Evolutionary conservation across 64 coral and sea anemone species (phyloP).

Genomic region (Montipora efflorescens): DNA sequence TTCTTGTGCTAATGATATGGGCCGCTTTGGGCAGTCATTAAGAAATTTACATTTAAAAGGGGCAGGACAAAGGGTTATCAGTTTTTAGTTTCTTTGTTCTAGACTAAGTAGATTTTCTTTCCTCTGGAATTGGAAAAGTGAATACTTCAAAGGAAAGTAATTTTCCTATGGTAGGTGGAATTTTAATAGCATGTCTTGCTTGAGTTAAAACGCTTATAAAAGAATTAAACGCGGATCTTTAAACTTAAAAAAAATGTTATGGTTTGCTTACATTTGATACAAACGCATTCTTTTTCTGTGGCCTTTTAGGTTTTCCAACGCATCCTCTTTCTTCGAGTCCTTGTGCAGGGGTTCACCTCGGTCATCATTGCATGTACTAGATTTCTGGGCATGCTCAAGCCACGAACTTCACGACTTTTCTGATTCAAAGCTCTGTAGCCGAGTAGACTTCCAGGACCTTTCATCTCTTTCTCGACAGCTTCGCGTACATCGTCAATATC

Average conservation of each 20-base stretch:
- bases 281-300: too few species aligned
- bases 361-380: slow-evolving; percentile 45
- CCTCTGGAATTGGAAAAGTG: not conserved
- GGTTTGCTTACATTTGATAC: too few species aligned
- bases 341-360: slow-evolving; percentile 24
- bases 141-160: not conserved
- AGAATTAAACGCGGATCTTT: not conserved
- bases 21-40: too few species aligned
- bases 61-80: too few species aligned
- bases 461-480: too few species aligned
- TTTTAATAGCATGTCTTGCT: not conserved
- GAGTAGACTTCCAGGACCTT: too few species aligned
- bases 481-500: too few species aligned
- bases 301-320: not conserved
- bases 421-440: too few species aligned
- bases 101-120: slow-evolving; percentile 12
- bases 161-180: not conserved
- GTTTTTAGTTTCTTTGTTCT: too few species aligned
- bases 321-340: slow-evolving; percentile 43
- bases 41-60: too few species aligned
- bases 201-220: not conserved
- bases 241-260: not conserved
- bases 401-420: not conserved
- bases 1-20: too few species aligned
- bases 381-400: slow-evolving; percentile 38